These are phyloP conservation scores for Philotrypesis tridentata DNA, from an alignment of 1,140 invertebrate genomes.

Conservation along the genomic window DNA sequence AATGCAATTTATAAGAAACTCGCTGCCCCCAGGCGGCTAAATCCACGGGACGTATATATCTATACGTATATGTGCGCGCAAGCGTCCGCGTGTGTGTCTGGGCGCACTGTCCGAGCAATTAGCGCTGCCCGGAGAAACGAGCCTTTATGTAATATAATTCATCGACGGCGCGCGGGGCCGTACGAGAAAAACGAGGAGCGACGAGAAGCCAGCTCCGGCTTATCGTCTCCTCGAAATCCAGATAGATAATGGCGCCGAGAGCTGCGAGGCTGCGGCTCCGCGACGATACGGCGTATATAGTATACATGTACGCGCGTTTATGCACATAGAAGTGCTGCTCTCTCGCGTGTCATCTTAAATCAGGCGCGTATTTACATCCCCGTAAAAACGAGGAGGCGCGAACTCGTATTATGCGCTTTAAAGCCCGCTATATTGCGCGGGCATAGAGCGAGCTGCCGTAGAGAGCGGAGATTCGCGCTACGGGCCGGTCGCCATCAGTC, in stretches of 20 bases:
- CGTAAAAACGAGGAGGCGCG: not conserved
- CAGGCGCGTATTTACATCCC: not conserved
- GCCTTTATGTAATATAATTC: no score
- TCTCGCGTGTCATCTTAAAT: no score
- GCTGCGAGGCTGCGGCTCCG: no score
- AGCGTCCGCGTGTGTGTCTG: no score
- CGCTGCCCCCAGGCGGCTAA: not conserved
- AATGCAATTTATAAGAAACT: not conserved
- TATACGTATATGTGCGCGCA: no score
- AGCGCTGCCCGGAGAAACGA: not conserved
- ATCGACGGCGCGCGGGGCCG: no score
- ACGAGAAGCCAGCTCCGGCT: not conserved
- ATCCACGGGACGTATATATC: not conserved
- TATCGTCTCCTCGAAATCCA: not conserved
- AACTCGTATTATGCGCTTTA: not conserved
- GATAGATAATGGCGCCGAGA: not conserved
- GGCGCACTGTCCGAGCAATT: not conserved
- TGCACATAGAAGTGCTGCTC: no score
- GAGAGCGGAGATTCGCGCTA: not conserved
- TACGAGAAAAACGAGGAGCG: no score
- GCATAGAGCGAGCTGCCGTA: no score
- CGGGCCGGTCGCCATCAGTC: conserved; percentile 3
- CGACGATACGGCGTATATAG: no score
- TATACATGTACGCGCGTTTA: no score
- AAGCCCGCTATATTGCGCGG: no score